Conservation (phyloP, 2,888 invertebrate genomes). For the Eudemis profundana region DNA sequence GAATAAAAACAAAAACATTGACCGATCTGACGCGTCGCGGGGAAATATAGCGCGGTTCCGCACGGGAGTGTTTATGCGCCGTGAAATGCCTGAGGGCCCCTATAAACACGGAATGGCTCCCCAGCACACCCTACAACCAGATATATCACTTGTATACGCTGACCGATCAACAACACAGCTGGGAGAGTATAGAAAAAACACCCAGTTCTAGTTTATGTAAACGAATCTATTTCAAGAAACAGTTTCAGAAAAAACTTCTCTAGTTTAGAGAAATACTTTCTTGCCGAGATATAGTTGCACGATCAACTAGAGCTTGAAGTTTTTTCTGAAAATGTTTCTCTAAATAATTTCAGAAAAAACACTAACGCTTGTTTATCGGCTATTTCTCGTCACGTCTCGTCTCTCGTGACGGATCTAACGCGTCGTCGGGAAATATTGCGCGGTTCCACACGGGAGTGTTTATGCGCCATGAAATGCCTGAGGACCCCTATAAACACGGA, state of each 20-base stretch:
- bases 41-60: conserved; percentile 25
- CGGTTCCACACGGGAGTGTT: conserved; percentile 30
- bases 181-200: too few species aligned
- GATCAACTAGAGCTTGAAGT: too few species aligned
- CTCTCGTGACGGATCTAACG: not conserved
- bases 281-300: too few species aligned
- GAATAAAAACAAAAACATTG: not conserved
- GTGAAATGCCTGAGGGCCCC: conserved; percentile 34
- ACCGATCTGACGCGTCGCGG: not conserved
- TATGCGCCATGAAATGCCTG: conserved; percentile 38
- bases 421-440: conserved; percentile 9
- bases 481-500: conserved; percentile 32
- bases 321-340: too few species aligned
- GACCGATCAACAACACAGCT: too few species aligned
- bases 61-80: conserved; percentile 35
- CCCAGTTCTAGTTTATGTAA: too few species aligned
- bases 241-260: too few species aligned
- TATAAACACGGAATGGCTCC: conserved; percentile 32
- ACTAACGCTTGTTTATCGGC: too few species aligned
- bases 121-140: not conserved
- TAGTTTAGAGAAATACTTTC: too few species aligned
- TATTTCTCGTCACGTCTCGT: too few species aligned
- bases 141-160: not conserved
- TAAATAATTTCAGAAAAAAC: too few species aligned
- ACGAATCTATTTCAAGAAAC: too few species aligned